phyloP scores from a whole-genome alignment of 2,888 invertebrate species.

The Drosophila phalerata region DNA sequence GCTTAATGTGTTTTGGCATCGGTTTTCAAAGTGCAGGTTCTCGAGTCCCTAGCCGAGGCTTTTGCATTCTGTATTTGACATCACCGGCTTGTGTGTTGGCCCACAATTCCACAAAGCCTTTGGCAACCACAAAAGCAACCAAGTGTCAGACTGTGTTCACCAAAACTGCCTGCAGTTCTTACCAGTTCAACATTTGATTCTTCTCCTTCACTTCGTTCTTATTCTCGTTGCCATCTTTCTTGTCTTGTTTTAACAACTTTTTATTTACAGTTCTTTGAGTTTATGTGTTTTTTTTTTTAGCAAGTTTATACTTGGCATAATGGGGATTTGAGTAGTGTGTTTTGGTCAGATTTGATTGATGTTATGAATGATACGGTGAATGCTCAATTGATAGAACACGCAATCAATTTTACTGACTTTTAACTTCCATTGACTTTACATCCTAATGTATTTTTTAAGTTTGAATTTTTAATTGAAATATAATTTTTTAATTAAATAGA shows the following conservation, averaged over 20 bases:
- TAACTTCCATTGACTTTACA: background rate
- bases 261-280: background rate
- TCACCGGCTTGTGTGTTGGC: conserved; percentile 51
- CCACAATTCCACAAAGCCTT: conserved; percentile 22
- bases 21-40: conserved; percentile 48
- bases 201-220: conserved; percentile 3
- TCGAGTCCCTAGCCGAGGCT: conserved; percentile 5
- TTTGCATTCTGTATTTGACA: conserved; percentile 58
- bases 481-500: no score
- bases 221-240: conserved; percentile 5
- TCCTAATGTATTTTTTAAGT: background rate
- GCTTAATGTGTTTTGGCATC: conserved; percentile 73
- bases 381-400: conserved; percentile 14
- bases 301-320: conserved; percentile 19
- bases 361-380: conserved; percentile 4
- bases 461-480: no score
- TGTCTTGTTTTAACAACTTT: conserved; percentile 5
- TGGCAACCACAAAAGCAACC: conserved; percentile 61
- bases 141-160: conserved; percentile 68
- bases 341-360: conserved; percentile 27
- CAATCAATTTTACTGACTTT: background rate
- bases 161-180: conserved; percentile 51
- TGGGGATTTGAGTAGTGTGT: conserved; percentile 17
- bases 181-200: conserved; percentile 5
- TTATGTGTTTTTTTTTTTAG: background rate